phyloP scores from a whole-genome alignment of 2,113 vertebrate genomes.

The Lophius piscatorius region DNA sequence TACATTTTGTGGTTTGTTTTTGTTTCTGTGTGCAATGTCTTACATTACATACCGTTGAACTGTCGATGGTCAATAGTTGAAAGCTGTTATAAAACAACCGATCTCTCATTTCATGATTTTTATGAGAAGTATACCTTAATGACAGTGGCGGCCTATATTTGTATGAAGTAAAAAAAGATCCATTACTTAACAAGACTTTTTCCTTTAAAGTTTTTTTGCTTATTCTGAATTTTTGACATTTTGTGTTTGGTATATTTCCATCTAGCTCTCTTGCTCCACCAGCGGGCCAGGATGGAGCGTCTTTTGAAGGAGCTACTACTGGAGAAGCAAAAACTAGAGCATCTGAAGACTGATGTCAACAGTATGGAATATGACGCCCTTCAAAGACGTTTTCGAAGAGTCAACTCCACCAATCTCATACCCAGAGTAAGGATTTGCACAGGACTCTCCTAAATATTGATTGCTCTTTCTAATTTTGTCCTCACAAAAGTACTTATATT shows the following conservation, averaged over 20 bases:
- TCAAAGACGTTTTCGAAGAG: constrained; percentile 93
- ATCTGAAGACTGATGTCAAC: constrained; percentile 93
- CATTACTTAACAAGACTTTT: not conserved
- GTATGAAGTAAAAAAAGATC: too few species aligned
- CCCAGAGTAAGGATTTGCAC: constrained; percentile 84
- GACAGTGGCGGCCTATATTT: too few species aligned
- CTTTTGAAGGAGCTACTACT: constrained; percentile 91
- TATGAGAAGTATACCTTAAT: too few species aligned
- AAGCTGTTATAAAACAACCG: too few species aligned
- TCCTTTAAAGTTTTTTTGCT: not conserved
- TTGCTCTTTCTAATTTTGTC: too few species aligned
- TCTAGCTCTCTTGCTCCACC: constrained; percentile 95
- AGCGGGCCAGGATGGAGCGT: constrained; percentile 97
- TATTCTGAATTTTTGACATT: not conserved
- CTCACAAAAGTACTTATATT: too few species aligned
- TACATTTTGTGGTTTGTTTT: too few species aligned
- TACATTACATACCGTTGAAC: too few species aligned
- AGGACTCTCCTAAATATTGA: too few species aligned
- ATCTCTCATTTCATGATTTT: too few species aligned
- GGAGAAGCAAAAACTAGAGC: constrained; percentile 93
- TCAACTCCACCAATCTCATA: constrained; percentile 91
- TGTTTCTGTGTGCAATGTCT: too few species aligned
- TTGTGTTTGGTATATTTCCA: constrained; percentile 4
- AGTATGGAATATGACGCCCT: constrained; percentile 97
- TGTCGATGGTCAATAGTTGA: too few species aligned